These are phyloP conservation scores for Cladorhizidae sp. DNA, from an alignment of 37 sponge, comb jelly and placozoan genomes.

Conservation along the genomic window DNA sequence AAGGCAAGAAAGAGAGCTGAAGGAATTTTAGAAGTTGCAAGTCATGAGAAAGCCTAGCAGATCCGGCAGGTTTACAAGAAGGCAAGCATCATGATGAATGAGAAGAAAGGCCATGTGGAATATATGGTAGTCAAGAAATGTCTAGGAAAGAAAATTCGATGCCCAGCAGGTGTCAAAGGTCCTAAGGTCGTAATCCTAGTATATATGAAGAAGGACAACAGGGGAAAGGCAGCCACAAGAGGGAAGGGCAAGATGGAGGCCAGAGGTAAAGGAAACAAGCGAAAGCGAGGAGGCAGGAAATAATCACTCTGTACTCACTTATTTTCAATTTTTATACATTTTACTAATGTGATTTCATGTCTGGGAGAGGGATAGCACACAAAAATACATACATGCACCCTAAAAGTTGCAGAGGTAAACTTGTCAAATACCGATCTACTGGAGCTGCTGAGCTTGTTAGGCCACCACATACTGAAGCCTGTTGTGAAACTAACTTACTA, in stretches of 20 bases:
- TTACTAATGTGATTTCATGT: no score
- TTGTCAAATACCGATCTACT: no score
- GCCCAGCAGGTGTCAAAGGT: conserved; percentile 93
- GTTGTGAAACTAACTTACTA: no score
- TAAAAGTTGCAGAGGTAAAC: no score
- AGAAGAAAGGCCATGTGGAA: conserved; percentile 75
- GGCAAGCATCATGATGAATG: conserved; percentile 51
- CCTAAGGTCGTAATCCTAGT: conserved; percentile 86
- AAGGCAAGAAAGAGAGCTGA: conserved; percentile 66
- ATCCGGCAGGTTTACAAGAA: conserved; percentile 83
- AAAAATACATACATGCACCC: no score
- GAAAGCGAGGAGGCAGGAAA: no score
- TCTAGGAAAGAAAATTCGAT: conserved; percentile 53
- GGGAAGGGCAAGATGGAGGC: conserved; percentile 8
- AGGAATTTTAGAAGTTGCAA: conserved; percentile 58
- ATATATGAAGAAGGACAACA: conserved; percentile 98
- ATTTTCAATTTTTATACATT: no score
- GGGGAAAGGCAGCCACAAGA: conserved; percentile 6
- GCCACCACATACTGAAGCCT: no score
- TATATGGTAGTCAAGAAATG: conserved; percentile 93
- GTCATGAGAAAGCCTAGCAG: conserved; percentile 82
- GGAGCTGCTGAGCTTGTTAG: no score
- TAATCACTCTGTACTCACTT: no score
- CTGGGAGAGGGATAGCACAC: no score
- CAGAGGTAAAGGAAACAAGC: conserved; percentile 2